phyloP scores from a whole-genome alignment of 2,888 invertebrate genomes.

The Celastrina argiolus region DNA sequence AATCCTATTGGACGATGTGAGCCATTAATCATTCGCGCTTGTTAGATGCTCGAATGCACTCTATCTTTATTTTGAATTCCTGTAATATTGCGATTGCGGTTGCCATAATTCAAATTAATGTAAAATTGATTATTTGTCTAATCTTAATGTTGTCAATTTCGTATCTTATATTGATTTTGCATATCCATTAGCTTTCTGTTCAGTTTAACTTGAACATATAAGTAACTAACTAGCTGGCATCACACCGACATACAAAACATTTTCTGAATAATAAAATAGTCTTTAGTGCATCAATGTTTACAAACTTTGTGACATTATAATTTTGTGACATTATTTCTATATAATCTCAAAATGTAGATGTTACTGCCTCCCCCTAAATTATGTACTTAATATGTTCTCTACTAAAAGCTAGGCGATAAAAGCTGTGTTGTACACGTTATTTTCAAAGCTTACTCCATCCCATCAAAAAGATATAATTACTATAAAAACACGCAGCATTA shows the following conservation, averaged over 20 bases:
- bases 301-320: neutral
- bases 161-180: neutral
- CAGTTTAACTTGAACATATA: slow-evolving; percentile 4
- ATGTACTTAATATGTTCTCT: neutral
- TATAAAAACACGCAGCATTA: slow-evolving; percentile 8
- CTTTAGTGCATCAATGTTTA: neutral
- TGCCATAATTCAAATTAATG: slow-evolving; percentile 26
- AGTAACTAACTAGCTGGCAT: neutral
- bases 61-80: slow-evolving; percentile 32
- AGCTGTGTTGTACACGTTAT: slow-evolving; percentile 12
- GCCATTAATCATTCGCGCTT: slow-evolving; percentile 68
- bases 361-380: neutral
- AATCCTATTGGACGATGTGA: slow-evolving; percentile 51
- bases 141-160: slow-evolving; percentile 16
- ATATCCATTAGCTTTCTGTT: slow-evolving; percentile 1
- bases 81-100: slow-evolving; percentile 27
- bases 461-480: slow-evolving; percentile 20
- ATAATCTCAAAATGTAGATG: neutral
- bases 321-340: too few relatives aligned
- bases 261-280: neutral
- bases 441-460: slow-evolving; percentile 13
- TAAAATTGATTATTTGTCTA: slow-evolving; percentile 22
- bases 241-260: neutral
- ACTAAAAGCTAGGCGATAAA: slow-evolving; percentile 14
- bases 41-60: slow-evolving; percentile 37